Conservation (phyloP, 92 coral and sea anemone genomes). For the Parazoanthus darwini region DNA sequence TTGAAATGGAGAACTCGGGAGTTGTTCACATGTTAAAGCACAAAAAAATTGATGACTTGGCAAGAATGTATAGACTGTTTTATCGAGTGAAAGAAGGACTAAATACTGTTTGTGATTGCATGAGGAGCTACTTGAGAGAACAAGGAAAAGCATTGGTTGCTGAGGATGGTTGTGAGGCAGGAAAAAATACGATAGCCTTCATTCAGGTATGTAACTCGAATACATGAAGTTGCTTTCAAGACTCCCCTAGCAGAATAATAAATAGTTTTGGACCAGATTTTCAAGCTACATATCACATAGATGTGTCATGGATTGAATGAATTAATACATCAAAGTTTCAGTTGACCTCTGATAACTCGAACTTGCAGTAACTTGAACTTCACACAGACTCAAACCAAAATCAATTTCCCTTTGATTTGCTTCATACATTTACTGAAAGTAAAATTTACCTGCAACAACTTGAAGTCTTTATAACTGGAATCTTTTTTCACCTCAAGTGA, state of each 20-base stretch:
- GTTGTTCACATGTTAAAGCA: slow-evolving; percentile 97
- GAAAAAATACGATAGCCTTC: slow-evolving; percentile 88
- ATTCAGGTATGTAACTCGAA: slow-evolving; percentile 72
- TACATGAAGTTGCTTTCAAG: too few relatives aligned
- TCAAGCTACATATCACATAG: neutral
- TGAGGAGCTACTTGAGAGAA: slow-evolving; percentile 91
- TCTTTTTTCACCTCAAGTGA: too few relatives aligned
- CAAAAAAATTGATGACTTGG: slow-evolving; percentile 97
- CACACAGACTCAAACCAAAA: too few relatives aligned
- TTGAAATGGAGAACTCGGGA: slow-evolving; percentile 99
- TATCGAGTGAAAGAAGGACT: slow-evolving; percentile 92
- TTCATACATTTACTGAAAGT: too few relatives aligned
- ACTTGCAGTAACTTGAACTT: too few relatives aligned
- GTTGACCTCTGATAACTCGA: too few relatives aligned
- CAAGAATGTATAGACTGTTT: slow-evolving; percentile 92
- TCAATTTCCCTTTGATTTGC: too few relatives aligned
- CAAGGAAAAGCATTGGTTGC: slow-evolving; percentile 93
- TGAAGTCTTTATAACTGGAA: too few relatives aligned
- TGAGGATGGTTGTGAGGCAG: slow-evolving; percentile 91
- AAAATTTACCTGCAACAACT: too few relatives aligned
- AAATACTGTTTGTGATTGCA: slow-evolving; percentile 94
- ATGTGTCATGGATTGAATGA: neutral
- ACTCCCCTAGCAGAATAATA: neutral
- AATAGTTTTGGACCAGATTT: neutral
- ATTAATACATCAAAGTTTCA: neutral